Percentiles rank a stretch among this genome's conserved stretches.
Conservation (phyloP, 2,113 vertebrate genomes). For the Chaenogobius annularis region DNA sequence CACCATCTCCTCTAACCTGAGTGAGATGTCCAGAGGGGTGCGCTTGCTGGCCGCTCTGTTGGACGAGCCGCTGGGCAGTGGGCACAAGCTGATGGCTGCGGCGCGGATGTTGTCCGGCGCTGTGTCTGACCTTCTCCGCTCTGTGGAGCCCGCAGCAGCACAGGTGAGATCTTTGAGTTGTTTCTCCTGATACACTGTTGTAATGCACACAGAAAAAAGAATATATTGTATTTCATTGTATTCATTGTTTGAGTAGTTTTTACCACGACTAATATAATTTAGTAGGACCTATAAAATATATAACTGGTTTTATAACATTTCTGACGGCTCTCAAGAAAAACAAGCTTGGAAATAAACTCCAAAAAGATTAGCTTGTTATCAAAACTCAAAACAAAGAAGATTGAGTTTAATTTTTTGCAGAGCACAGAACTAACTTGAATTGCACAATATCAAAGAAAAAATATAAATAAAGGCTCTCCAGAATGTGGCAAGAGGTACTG, state of each 20-base stretch:
- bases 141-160: slow-evolving; percentile 92
- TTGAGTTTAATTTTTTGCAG: too few species aligned
- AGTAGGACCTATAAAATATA: too few species aligned
- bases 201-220: background rate
- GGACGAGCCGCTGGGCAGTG: slow-evolving; percentile 95
- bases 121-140: slow-evolving; percentile 92
- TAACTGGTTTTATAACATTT: too few species aligned
- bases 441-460: background rate
- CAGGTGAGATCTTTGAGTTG: slow-evolving; percentile 81
- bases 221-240: too few species aligned
- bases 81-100: slow-evolving; percentile 92
- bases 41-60: slow-evolving; percentile 94
- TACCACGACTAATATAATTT: too few species aligned
- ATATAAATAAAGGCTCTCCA: background rate
- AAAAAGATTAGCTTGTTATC: too few species aligned
- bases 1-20: slow-evolving; percentile 98
- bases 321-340: too few species aligned
- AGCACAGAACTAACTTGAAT: background rate
- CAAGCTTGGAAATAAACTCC: too few species aligned
- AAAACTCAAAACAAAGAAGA: too few species aligned
- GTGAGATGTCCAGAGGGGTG: slow-evolving; percentile 98
- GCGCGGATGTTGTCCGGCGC: slow-evolving; percentile 91
- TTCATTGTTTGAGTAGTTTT: too few species aligned
- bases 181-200: background rate
- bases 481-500: background rate